Evolutionary conservation across 2,888 invertebrate species (phyloP), one percentile per base, ranked within the genome.

Genomic region (Nomada lathburiana): DNA sequence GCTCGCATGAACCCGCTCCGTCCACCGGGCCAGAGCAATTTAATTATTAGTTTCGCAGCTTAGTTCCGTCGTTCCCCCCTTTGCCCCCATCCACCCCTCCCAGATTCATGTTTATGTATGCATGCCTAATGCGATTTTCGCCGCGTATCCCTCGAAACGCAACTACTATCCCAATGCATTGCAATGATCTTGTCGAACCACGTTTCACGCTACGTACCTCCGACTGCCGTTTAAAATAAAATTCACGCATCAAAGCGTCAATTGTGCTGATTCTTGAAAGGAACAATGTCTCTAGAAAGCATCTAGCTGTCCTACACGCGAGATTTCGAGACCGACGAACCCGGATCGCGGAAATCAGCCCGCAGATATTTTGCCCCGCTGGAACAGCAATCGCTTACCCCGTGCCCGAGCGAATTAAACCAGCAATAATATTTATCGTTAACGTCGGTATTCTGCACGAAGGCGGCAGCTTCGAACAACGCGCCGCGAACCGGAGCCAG

Each of bases 41-140:
- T 89, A 91, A 91, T 91, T 91, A 90, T 91, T 91, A 91, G 91
- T 92, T 90, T 83, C 86, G 76, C 86, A 86, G 89, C 88, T 90
- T 88, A 89, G 87, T 88, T 87, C 84, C 85, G 65, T 57, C 74
- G 67, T 76, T 76, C 71, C 29, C 67, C n/a, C 67, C 7, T n/a
- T n/a, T 18, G 52, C 20, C 53, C 57, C 20, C 59, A 52, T 36
- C 59, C 65, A 55, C n/a, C 59, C 23, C 50, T 20, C 59, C 23
- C 59, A 20, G 53, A 77, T 86, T 90, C 89, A 91, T 91, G 88
- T 88, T 89, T 90, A 90, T 91, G 89, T 87, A 91, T 89, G 88
- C 83, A 76, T 82, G 69, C 79, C 86, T 87, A 90, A 86, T 77
- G 83, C 80, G 82, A 85, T 86, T 89, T 90, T 86, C 87, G 79